Percentiles rank a stretch among this genome's conserved stretches.
These are phyloP conservation scores for Plecturocebus donacophilus DNA, from an alignment of 2,113 vertebrate genomes.

Conservation along the genomic window DNA sequence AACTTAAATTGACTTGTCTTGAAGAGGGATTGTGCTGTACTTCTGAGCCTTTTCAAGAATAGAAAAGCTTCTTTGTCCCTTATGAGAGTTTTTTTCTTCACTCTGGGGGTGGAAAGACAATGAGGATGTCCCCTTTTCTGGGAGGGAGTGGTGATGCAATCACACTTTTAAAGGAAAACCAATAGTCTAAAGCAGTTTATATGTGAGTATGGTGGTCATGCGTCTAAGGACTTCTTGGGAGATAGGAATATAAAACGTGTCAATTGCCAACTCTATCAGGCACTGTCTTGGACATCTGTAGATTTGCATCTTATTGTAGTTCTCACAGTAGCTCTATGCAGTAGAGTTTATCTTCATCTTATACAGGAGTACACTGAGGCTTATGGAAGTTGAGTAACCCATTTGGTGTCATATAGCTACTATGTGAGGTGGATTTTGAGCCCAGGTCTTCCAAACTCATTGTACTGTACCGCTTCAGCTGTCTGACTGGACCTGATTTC, in stretches of 20 bases:
- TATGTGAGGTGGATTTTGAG: background rate
- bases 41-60: constrained; percentile 21
- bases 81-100: background rate
- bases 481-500: background rate
- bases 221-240: background rate
- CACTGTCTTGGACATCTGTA: background rate
- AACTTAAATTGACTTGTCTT: constrained; percentile 20
- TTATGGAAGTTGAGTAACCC: background rate
- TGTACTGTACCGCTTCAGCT: background rate
- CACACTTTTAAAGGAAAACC: background rate
- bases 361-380: background rate
- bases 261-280: background rate
- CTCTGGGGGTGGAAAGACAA: background rate
- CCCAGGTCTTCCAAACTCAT: background rate
- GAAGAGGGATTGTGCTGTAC: background rate
- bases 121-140: background rate
- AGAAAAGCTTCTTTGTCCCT: constrained; percentile 45
- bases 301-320: background rate
- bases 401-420: background rate
- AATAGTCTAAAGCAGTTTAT: background rate
- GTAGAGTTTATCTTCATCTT: background rate
- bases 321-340: background rate
- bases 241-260: background rate
- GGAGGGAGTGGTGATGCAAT: background rate
- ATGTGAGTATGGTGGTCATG: background rate